phyloP scores from a whole-genome alignment of 2,113 vertebrate species.

The Amblyornis subalaris region DNA sequence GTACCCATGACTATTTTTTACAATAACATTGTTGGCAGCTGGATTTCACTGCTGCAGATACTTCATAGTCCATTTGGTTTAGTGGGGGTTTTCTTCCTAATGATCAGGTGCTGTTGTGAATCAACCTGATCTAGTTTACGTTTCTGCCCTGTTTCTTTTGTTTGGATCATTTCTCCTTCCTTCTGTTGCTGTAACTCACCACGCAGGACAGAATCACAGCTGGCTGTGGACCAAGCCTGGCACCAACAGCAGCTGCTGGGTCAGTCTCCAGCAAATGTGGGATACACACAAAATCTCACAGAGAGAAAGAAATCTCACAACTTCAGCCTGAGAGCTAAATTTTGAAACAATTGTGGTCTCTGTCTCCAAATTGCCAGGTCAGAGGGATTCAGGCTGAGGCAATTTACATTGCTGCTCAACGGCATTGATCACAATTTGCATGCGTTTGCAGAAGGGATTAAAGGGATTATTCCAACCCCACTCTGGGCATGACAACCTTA shows the following conservation, averaged over 20 bases:
- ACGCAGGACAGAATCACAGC: neutral
- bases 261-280: neutral
- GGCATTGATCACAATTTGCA: neutral
- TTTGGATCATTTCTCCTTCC: constrained; percentile 5
- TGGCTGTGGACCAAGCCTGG: neutral
- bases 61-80: constrained; percentile 18
- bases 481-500: neutral
- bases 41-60: constrained; percentile 19
- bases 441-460: neutral
- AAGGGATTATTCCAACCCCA: neutral
- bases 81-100: neutral
- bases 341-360: neutral
- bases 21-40: neutral
- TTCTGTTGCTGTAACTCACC: neutral
- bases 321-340: neutral
- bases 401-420: neutral
- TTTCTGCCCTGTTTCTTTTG: neutral
- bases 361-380: neutral
- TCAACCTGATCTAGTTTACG: neutral
- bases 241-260: neutral
- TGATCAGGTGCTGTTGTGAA: constrained; percentile 1
- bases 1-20: neutral
- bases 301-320: neutral
- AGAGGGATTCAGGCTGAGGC: neutral
- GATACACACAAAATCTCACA: neutral